These are phyloP conservation scores for Zonotrichia leucophrys DNA, from an alignment of 2,113 vertebrate species.

Conservation along the genomic window DNA sequence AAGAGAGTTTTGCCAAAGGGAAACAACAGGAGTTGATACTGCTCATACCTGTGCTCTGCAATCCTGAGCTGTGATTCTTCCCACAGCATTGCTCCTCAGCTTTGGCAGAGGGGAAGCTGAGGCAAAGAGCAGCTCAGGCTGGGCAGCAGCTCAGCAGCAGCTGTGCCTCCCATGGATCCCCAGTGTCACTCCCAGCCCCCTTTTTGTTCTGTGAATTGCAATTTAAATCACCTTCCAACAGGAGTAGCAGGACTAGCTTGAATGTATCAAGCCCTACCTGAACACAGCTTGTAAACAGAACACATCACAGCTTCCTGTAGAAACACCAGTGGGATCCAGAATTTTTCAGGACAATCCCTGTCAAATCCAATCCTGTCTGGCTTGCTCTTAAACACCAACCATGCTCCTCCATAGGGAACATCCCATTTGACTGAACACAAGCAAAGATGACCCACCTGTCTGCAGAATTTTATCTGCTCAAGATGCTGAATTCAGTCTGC, in stretches of 20 bases:
- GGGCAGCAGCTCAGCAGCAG: background rate
- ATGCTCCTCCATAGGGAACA: background rate
- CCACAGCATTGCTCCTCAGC: background rate
- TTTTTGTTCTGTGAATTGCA: background rate
- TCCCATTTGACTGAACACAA: background rate
- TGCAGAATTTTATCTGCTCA: background rate
- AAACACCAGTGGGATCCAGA: background rate
- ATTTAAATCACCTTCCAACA: background rate
- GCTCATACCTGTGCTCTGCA: background rate
- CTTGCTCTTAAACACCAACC: background rate
- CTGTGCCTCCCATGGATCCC: background rate
- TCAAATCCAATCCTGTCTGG: background rate
- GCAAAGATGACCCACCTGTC: background rate
- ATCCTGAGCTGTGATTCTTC: background rate
- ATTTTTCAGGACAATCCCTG: background rate
- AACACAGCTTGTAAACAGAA: background rate
- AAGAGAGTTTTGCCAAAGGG: background rate
- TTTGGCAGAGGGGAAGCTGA: constrained; percentile 9
- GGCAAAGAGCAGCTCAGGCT: background rate
- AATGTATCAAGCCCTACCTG: background rate
- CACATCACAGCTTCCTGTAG: background rate
- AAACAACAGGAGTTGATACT: background rate
- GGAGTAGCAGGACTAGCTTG: background rate
- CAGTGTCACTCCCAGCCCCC: background rate
- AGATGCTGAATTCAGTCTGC: background rate